phyloP scores from a whole-genome alignment of 2,113 vertebrate genomes.

The Taxidea taxus region DNA sequence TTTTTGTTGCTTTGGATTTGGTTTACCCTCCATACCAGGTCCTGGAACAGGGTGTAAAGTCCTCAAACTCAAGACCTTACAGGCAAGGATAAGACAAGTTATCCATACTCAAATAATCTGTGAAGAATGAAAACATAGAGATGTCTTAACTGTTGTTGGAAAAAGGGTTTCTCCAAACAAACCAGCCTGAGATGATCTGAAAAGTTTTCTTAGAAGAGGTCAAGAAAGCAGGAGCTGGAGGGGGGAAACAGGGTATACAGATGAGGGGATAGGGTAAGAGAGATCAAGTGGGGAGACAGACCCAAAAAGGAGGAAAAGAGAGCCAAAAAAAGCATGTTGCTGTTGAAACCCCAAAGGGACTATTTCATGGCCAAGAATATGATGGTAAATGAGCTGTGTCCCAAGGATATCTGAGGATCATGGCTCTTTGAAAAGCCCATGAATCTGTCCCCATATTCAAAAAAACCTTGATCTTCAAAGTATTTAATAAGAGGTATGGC shows the following conservation, averaged over 20 bases:
- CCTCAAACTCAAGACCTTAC: neutral
- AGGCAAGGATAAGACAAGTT: neutral
- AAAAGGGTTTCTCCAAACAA: neutral
- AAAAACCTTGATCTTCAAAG: neutral
- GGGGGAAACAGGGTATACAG: neutral
- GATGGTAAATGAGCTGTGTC: neutral
- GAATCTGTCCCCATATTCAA: neutral
- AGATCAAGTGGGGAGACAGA: neutral
- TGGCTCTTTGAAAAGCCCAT: neutral
- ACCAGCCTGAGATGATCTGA: neutral
- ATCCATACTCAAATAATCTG: neutral
- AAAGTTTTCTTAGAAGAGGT: neutral
- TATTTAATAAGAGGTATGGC: neutral
- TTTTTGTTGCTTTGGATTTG: neutral
- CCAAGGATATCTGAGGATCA: neutral
- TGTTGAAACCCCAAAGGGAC: neutral
- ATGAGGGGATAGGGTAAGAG: neutral
- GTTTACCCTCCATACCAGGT: neutral
- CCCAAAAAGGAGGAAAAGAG: neutral
- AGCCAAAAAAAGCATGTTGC: neutral
- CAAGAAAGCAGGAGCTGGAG: neutral
- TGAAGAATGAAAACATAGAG: neutral
- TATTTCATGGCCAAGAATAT: neutral
- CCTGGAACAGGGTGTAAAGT: neutral
- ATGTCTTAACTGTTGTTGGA: neutral